These are phyloP conservation scores for Sericinus montela DNA, from an alignment of 2,888 invertebrate species.

Conservation along the genomic window DNA sequence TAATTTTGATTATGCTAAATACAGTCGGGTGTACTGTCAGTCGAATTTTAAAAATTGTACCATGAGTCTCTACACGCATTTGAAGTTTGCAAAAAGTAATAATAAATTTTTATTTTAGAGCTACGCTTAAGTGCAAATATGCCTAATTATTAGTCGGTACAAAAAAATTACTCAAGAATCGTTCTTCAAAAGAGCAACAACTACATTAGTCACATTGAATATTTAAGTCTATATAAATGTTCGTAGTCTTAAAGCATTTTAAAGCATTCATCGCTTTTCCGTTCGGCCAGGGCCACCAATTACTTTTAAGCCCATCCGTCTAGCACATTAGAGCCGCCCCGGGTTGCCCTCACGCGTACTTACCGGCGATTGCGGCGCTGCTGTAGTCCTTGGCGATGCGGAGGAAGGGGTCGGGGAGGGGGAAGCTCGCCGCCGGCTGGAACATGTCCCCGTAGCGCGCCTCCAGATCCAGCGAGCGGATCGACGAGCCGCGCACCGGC, in stretches of 20 bases:
- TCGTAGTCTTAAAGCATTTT: background rate
- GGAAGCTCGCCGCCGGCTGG: constrained; percentile 80
- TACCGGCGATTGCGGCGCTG: constrained; percentile 75
- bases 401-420: constrained; percentile 84
- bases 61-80: background rate
- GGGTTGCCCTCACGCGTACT: constrained; percentile 41
- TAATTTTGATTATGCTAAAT: background rate
- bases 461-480: constrained; percentile 82
- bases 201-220: background rate
- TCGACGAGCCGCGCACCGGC: constrained; percentile 82
- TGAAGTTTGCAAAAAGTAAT: background rate
- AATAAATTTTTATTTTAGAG: no score
- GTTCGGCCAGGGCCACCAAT: background rate
- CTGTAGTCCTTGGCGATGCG: constrained; percentile 84
- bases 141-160: no score
- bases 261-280: background rate
- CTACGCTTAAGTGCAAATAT: no score
- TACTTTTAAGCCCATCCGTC: background rate
- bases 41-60: background rate
- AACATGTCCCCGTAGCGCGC: constrained; percentile 83
- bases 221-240: background rate
- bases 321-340: no score
- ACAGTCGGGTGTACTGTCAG: constrained; percentile 7
- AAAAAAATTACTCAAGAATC: no score
- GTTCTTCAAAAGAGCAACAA: background rate